phyloP scores from a whole-genome alignment of 1,140 invertebrate species.

The Hetaerina americana region DNA sequence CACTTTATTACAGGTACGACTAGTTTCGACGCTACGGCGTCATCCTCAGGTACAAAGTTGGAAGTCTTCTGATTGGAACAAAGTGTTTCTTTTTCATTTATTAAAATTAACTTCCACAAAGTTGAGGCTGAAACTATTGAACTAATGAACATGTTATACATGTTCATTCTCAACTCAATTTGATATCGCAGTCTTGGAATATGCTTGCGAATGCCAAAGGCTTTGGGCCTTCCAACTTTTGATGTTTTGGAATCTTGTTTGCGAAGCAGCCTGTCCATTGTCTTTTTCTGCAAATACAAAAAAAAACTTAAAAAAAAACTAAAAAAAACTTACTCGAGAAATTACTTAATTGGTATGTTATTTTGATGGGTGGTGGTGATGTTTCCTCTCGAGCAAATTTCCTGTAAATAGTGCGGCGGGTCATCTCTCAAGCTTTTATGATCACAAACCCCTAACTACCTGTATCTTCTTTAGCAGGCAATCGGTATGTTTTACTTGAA shows the following conservation, averaged over 20 bases:
- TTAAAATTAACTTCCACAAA: too few species aligned
- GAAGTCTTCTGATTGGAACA: too few species aligned
- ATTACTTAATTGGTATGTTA: not conserved
- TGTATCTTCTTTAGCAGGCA: too few species aligned
- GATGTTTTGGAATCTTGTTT: constrained; percentile 84
- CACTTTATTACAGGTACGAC: too few species aligned
- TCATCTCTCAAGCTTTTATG: not conserved
- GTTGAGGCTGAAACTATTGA: too few species aligned
- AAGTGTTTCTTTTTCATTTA: too few species aligned
- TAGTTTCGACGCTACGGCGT: too few species aligned
- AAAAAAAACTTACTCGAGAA: constrained; percentile 13
- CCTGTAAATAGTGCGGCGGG: not conserved
- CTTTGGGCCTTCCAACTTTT: constrained; percentile 35
- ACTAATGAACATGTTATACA: too few species aligned
- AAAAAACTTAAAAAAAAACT: too few species aligned
- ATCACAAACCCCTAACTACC: not conserved
- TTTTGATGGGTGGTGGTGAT: not conserved
- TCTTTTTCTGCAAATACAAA: constrained; percentile 56
- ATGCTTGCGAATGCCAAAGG: constrained; percentile 33
- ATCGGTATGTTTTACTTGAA: too few species aligned
- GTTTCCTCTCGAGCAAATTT: not conserved
- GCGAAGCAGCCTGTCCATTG: constrained; percentile 79
- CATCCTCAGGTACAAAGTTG: too few species aligned
- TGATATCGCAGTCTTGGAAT: constrained; percentile 61
- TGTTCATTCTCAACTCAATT: too few species aligned